Evolutionary conservation across 2,888 invertebrate genomes (phyloP), one percentile per base, ranked within the genome.

Genomic region (Neoaliturus tenellus): DNA sequence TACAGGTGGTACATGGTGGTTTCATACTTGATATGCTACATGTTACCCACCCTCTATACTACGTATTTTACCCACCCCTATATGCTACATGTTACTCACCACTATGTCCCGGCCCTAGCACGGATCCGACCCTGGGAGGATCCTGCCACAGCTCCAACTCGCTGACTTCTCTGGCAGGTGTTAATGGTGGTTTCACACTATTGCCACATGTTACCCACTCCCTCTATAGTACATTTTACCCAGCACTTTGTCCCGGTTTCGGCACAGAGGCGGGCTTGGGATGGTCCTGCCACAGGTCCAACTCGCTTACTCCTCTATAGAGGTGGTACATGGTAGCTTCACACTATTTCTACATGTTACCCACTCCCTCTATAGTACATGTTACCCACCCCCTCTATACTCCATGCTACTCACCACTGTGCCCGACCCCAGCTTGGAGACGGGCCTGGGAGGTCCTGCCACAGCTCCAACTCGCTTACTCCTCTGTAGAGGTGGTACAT

Each of bases 111-210:
- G 10, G 4, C 35, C 35, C 35, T 35, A 35, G 6, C 35, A 35
- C 35, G 35, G 35, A 35, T 4, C 6, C 84, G 3, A 81, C 81
- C 14, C 84, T 44, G 0, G 84, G 84, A 6, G 84, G 81, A 25
- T 84, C 84, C 58, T 84, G 84, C 81, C 84, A 80, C 41, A 84
- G 81, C 20, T 84, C 84, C 14, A 84, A 31, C 23, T 81, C 80
- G 62, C 73, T 73, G 20, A 73, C 69, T 0, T 58, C 84, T 51
- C 73, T 35, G 81, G 81, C 25, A 84, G 39, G 62, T 84, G 73
- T 28, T 75, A 84, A 84, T 48, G 8, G 84, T 80, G 14, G 81
- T 73, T 31, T 81, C n/a, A n/a, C n/a, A n/a, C n/a, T n/a, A n/a
- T n/a, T n/a, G n/a, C n/a, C n/a, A n/a, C n/a, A n/a, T 35, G 6